These are phyloP conservation scores for Hyaena hyaena DNA, from an alignment of 2,113 vertebrate species.

Conservation along the genomic window DNA sequence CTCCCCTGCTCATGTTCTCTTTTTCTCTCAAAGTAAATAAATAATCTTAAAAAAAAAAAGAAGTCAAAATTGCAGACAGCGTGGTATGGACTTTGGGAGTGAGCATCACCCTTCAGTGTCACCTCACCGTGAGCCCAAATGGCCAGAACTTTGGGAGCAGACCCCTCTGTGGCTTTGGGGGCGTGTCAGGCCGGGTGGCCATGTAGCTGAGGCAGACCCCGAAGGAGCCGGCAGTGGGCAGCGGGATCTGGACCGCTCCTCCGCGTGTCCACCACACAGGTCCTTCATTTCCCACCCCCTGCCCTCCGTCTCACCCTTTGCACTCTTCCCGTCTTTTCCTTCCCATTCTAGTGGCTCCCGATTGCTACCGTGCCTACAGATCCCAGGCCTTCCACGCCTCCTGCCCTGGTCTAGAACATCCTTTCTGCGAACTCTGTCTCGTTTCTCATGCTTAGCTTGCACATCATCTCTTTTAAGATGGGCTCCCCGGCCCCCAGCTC, in stretches of 20 bases:
- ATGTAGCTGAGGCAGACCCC: not conserved
- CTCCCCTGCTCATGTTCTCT: too few relatives aligned
- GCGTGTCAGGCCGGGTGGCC: not conserved
- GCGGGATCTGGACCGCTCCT: not conserved
- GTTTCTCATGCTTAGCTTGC: not conserved
- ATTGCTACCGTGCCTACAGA: not conserved
- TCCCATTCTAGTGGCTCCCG: not conserved
- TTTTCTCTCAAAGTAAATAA: too few relatives aligned
- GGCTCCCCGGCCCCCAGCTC: not conserved
- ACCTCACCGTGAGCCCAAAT: not conserved
- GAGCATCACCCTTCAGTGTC: not conserved
- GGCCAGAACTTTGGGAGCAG: rapidly evolving
- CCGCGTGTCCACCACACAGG: rapidly evolving
- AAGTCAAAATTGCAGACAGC: not conserved
- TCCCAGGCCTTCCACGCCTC: not conserved
- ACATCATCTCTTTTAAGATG: not conserved
- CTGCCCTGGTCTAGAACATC: not conserved
- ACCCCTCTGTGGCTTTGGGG: rapidly evolving
- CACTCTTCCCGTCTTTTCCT: not conserved
- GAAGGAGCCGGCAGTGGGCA: rapidly evolving
- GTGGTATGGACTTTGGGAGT: not conserved
- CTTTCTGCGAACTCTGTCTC: not conserved
- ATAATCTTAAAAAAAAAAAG: too few relatives aligned
- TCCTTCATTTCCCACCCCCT: not conserved
- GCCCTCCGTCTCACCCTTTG: not conserved